Percentiles rank a stretch among this genome's conserved stretches.
Conservation (phyloP, 2,888 invertebrate species). For the Ophonus ardosiacus region DNA sequence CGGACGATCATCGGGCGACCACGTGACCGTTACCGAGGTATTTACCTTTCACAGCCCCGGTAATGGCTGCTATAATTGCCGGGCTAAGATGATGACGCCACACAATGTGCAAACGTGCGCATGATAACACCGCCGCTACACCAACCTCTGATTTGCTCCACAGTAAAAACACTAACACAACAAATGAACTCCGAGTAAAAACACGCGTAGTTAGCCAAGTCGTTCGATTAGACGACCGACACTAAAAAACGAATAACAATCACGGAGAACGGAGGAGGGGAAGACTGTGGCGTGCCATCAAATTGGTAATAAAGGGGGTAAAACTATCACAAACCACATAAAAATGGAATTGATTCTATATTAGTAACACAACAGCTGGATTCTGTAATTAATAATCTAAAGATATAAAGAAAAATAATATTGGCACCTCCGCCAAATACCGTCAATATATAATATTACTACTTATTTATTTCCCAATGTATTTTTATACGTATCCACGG, state of each 20-base stretch:
- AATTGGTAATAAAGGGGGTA: background rate
- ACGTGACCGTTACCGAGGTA: conserved; percentile 73
- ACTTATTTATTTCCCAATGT: too few relatives aligned
- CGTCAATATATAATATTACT: too few relatives aligned
- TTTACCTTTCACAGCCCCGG: conserved; percentile 68
- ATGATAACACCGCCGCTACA: too few relatives aligned
- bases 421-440: too few relatives aligned
- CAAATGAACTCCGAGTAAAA: conserved; percentile 73
- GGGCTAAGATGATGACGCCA: conserved; percentile 70
- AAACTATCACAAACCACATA: background rate
- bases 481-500: too few relatives aligned
- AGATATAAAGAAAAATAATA: too few relatives aligned
- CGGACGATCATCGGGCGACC: conserved; percentile 72
- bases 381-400: too few relatives aligned
- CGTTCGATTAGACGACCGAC: conserved; percentile 73
- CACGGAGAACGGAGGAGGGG: conserved; percentile 70
- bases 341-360: background rate
- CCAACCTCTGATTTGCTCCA: background rate
- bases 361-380: background rate
- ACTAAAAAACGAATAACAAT: conserved; percentile 74
- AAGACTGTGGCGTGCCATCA: conserved; percentile 55
- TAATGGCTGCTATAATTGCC: conserved; percentile 71
- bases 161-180: conserved; percentile 72
- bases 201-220: conserved; percentile 71
- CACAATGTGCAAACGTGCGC: background rate